Percentiles rank a stretch among this genome's conserved stretches.
phyloP scores from a whole-genome alignment of 2,797 vertebrate species.

The Gephyroberyx darwinii region DNA sequence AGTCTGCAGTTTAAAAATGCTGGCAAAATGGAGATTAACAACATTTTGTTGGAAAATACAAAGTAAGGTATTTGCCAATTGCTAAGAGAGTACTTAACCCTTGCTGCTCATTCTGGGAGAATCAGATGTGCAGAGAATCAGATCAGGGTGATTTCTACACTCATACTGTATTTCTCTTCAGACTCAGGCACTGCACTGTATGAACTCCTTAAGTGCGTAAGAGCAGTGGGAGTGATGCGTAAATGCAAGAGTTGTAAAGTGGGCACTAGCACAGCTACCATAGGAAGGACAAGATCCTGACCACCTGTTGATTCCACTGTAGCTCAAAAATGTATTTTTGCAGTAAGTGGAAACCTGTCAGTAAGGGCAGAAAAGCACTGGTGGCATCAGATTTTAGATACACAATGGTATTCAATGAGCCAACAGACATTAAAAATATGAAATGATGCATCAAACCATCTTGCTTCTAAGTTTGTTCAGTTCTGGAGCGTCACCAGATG shows the following conservation, averaged over 20 bases:
- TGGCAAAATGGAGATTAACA: background rate
- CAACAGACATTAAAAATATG: background rate
- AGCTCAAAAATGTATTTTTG: background rate
- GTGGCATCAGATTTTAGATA: background rate
- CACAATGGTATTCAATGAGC: background rate
- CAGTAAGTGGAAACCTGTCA: background rate
- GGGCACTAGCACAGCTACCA: background rate
- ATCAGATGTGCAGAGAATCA: too few relatives aligned
- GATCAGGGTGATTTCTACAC: background rate
- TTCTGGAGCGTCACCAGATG: too few relatives aligned
- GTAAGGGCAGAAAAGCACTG: background rate
- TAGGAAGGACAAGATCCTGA: too few relatives aligned
- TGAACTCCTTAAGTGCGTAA: too few relatives aligned
- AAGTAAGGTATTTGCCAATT: background rate
- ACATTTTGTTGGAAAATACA: too few relatives aligned
- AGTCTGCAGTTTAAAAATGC: slow-evolving; percentile 38
- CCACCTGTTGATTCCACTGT: too few relatives aligned
- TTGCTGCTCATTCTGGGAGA: background rate
- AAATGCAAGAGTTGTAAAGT: background rate
- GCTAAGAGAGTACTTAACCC: background rate
- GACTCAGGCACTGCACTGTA: too few relatives aligned
- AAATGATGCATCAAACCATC: background rate
- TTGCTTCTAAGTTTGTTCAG: too few relatives aligned
- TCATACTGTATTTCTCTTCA: background rate
- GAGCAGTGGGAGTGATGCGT: background rate